phyloP scores from a whole-genome alignment of 2,888 invertebrate species.

The Diploptera punctata region DNA sequence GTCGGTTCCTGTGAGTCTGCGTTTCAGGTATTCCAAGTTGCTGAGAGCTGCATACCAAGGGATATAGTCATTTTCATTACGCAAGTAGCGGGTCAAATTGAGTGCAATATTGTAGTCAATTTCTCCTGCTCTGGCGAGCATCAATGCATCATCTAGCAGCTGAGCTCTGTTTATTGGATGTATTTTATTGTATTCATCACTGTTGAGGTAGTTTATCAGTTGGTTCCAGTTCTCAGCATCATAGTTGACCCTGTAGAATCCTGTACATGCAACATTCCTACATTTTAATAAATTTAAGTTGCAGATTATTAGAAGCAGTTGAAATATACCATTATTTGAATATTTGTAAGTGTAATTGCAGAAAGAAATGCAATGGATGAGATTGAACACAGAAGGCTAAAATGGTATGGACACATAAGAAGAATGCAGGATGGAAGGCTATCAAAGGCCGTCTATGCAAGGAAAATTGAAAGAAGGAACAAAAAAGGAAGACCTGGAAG shows the following conservation, averaged over 20 bases:
- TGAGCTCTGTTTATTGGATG: slow-evolving; percentile 61
- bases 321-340: too few relatives aligned
- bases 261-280: too few relatives aligned
- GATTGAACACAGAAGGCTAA: too few relatives aligned
- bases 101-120: slow-evolving; percentile 57
- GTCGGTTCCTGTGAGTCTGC: slow-evolving; percentile 55
- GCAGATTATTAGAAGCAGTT: too few relatives aligned
- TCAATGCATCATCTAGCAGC: slow-evolving; percentile 62
- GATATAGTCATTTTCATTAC: slow-evolving; percentile 57
- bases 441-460: too few relatives aligned
- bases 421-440: too few relatives aligned
- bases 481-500: too few relatives aligned
- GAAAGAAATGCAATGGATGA: too few relatives aligned
- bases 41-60: slow-evolving; percentile 60
- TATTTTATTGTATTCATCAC: slow-evolving; percentile 50
- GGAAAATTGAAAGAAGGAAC: too few relatives aligned
- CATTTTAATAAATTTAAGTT: too few relatives aligned
- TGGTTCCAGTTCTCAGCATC: slow-evolving; percentile 72
- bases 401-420: too few relatives aligned
- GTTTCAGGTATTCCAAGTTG: slow-evolving; percentile 56
- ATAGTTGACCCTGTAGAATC: slow-evolving; percentile 77
- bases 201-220: slow-evolving; percentile 56
- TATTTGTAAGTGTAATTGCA: too few relatives aligned
- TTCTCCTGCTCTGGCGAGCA: slow-evolving; percentile 54
- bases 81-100: slow-evolving; percentile 59